These are phyloP conservation scores for Cheiracanthium punctorium DNA, from an alignment of 2,888 invertebrate species.

Conservation along the genomic window DNA sequence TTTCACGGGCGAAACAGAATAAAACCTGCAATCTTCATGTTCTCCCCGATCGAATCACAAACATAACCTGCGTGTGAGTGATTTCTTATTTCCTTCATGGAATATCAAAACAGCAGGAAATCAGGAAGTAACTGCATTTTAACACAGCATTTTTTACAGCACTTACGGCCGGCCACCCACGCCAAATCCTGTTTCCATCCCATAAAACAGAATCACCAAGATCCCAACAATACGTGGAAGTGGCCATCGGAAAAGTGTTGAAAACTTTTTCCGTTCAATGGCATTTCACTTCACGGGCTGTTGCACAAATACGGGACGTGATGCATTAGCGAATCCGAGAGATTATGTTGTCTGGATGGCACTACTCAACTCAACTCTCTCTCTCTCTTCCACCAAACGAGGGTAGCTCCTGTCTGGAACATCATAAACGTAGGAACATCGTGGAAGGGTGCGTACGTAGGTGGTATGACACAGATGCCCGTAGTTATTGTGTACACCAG, in stretches of 20 bases:
- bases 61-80: no score
- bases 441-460: background rate
- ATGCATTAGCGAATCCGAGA: background rate
- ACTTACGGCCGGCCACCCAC: background rate
- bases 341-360: background rate
- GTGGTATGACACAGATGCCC: background rate
- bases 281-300: background rate
- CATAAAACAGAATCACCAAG: no score
- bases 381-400: no score
- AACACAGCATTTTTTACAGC: no score
- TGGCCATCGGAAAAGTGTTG: background rate
- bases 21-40: no score
- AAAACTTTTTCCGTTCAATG: constrained; percentile 2
- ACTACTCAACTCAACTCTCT: no score
- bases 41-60: no score
- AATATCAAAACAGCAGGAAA: no score
- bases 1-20: no score
- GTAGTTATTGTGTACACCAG: background rate
- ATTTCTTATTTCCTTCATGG: no score
- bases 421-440: background rate
- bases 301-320: constrained; percentile 4
- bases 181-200: no score
- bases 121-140: no score
- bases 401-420: background rate
- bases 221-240: background rate